phyloP scores from a whole-genome alignment of 2,113 vertebrate genomes.

The Triplophysa dalaica region DNA sequence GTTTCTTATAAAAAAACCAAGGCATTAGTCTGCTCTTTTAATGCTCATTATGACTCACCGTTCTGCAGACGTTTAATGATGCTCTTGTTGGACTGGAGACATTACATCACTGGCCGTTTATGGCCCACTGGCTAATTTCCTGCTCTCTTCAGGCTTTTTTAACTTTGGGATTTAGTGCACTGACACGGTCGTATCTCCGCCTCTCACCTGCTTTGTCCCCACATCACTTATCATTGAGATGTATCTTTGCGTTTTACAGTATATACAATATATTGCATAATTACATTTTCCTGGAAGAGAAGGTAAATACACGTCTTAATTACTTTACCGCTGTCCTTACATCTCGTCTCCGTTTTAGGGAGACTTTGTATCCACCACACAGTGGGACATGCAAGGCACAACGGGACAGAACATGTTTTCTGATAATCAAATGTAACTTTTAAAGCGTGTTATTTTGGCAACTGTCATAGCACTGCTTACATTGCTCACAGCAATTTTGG shows the following conservation, averaged over 20 bases:
- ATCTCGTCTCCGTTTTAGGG: too few relatives aligned
- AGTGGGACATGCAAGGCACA: too few relatives aligned
- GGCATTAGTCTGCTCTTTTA: slow-evolving; percentile 38
- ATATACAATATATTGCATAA: too few relatives aligned
- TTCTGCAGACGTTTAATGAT: slow-evolving; percentile 16
- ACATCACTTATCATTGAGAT: background rate
- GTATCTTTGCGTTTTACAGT: background rate
- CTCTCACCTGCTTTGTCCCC: background rate
- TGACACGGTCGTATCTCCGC: background rate
- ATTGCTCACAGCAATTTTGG: too few relatives aligned
- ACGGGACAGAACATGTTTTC: too few relatives aligned
- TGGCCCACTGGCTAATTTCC: background rate
- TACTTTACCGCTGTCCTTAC: too few relatives aligned
- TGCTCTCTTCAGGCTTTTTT: slow-evolving; percentile 1
- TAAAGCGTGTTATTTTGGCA: too few relatives aligned
- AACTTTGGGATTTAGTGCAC: background rate
- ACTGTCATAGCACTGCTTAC: too few relatives aligned
- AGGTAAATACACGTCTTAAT: too few relatives aligned
- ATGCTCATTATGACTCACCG: slow-evolving; percentile 33
- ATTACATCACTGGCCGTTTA: slow-evolving; percentile 16
- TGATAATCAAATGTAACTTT: too few relatives aligned
- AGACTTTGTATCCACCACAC: too few relatives aligned
- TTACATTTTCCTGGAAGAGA: too few relatives aligned
- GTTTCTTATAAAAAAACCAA: slow-evolving; percentile 42
- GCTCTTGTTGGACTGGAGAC: background rate